Base-by-base conservation (phyloP, 2,797 vertebrate species). In the Orientallactaga sibirica region DNA sequence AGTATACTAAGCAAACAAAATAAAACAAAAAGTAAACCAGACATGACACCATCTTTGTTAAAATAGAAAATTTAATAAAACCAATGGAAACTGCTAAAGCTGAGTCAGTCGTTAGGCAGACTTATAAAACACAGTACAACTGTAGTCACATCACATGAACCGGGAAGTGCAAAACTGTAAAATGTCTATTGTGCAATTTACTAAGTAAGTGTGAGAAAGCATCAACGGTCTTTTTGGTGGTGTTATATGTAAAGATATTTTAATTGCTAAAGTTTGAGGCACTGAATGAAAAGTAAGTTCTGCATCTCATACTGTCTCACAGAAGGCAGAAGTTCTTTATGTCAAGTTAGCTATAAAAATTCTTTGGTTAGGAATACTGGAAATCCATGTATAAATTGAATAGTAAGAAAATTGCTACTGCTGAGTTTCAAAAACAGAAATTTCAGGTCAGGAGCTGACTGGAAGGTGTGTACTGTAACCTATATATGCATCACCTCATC, bases 51-150 rank as follows among this genome's bases (percentile, higher is more conserved):
- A 7, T 91, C 25, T 90, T 27, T 29, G 22, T 83, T 86, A 83
- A 81, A 93, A 70, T 77, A 33, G 27, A 87, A 94, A 76, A 19
- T 96, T 97, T 97, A 95, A 94, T 95, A 73, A 79, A 93, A 83
- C 29, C 78, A 79, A 55, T 33, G 66, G 67, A 78, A 94, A 58
- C 74, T 79, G n/a, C 5, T 55, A 80, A 88, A 61, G 70, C 52
- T n/a, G 37, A 95, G 18, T 84, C 29, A 90, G 33, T 16, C 48
- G 16, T 74, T 33, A 79, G 68, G 78, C 29, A 92, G 48, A 90
- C 27, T 88, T 61, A 73, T 16, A 84, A 93, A 92, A 88, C 29
- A 52, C 77, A 87, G 18, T 71, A 62, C n/a, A 81, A 37, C 76
- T 82, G 78, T 82, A 88, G 94, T 88, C 74, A 93, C 18, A 86